These are phyloP conservation scores for Dryoscopus gambensis DNA, from an alignment of 2,113 vertebrate genomes.

Conservation along the genomic window DNA sequence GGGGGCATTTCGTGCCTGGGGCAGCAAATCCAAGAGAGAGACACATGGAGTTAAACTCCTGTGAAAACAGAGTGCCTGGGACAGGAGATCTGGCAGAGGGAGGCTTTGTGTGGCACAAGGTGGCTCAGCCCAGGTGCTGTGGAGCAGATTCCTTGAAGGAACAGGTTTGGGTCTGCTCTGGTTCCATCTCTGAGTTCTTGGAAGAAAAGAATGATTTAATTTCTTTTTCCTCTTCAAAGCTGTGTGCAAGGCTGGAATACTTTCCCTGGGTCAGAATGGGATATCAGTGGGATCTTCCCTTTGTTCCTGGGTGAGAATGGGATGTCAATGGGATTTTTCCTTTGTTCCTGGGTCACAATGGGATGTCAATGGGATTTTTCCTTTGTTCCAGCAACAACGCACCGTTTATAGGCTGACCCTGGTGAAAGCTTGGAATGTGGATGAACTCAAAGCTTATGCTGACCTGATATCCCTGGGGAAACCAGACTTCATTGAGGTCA, in stretches of 20 bases:
- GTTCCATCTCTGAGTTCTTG: background rate
- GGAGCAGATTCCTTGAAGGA: background rate
- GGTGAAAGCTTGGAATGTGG: conserved; percentile 95
- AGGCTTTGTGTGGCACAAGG: background rate
- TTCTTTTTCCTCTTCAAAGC: background rate
- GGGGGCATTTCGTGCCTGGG: background rate
- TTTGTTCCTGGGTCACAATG: background rate
- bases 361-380: background rate
- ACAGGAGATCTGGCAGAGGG: background rate
- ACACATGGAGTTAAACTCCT: background rate
- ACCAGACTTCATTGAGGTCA: conserved; percentile 94
- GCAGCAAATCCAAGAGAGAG: background rate
- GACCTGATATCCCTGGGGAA: conserved; percentile 85
- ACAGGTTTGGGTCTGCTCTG: background rate
- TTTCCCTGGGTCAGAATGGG: background rate
- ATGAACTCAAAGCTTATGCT: conserved; percentile 87
- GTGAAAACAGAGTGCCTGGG: background rate
- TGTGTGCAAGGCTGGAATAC: background rate
- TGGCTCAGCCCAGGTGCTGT: background rate
- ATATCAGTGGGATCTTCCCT: background rate
- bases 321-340: background rate
- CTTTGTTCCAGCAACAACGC: conserved; percentile 81
- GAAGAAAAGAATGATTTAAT: background rate
- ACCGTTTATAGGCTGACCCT: conserved; percentile 92
- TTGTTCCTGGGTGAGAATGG: background rate